Evolutionary conservation across 2,113 vertebrate species (phyloP).

Genomic region (Caranx melampygus): DNA sequence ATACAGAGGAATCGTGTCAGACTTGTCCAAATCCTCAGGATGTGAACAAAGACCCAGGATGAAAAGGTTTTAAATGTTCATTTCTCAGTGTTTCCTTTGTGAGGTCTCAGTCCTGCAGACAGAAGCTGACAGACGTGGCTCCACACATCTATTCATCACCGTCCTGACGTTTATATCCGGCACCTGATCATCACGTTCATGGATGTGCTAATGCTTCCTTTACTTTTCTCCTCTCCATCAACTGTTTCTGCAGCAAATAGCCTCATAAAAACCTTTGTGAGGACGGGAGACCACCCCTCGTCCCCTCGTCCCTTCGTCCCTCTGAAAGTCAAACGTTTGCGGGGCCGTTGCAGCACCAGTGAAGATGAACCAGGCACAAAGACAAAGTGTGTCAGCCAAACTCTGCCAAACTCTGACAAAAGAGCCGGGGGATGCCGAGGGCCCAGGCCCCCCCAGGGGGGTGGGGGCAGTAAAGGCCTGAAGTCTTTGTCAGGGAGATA

Average conservation of each 20-base stretch:
- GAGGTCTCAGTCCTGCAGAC: too few species aligned
- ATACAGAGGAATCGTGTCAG: too few species aligned
- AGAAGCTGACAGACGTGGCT: too few species aligned
- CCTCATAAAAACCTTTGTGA: conserved; percentile 10
- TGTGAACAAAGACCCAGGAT: too few species aligned
- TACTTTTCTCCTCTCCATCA: not conserved
- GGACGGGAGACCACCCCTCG: conserved; percentile 54
- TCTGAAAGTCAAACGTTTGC: too few species aligned
- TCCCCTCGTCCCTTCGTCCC: not conserved
- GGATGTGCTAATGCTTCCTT: conserved; percentile 34
- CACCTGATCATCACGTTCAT: too few species aligned
- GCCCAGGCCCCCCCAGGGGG: conserved; percentile 45
- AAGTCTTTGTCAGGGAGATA: conserved; percentile 52
- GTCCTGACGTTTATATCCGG: too few species aligned
- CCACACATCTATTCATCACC: too few species aligned
- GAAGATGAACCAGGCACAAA: conserved; percentile 39
- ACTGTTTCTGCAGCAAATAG: not conserved
- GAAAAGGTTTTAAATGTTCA: too few species aligned
- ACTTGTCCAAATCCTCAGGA: too few species aligned
- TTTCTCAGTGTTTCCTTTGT: too few species aligned
- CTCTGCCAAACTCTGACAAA: conserved; percentile 48
- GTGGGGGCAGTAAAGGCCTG: conserved; percentile 58
- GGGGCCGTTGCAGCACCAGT: too few species aligned
- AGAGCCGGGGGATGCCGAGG: conserved; percentile 62
- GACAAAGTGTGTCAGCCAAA: conserved; percentile 64